phyloP scores from a whole-genome alignment of 2,113 vertebrate genomes.

The Motacilla tschutschensis region DNA sequence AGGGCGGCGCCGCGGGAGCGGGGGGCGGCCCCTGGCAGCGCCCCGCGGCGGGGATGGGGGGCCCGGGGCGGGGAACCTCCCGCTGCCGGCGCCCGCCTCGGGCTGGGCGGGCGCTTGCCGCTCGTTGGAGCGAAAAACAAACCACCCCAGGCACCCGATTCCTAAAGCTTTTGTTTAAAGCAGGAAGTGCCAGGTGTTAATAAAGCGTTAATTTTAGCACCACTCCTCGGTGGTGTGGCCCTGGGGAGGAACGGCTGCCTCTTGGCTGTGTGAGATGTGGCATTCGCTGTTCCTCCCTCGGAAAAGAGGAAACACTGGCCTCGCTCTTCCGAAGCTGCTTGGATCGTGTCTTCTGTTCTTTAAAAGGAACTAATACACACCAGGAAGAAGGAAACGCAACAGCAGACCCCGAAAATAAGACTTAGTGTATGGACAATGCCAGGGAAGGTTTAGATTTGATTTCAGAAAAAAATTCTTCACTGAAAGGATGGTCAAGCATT shows the following conservation, averaged over 20 bases:
- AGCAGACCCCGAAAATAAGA: background rate
- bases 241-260: background rate
- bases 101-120: rapidly evolving
- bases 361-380: rapidly evolving
- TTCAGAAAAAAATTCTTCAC: background rate
- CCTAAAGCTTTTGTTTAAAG: background rate
- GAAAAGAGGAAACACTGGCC: background rate
- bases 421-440: no score
- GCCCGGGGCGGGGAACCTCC: background rate
- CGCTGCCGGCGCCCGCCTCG: background rate
- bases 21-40: background rate
- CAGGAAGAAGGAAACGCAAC: background rate
- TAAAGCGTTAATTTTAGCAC: background rate
- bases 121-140: background rate
- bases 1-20: background rate
- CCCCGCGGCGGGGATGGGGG: background rate
- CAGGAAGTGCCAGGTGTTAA: background rate
- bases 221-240: background rate
- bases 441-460: background rate
- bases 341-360: background rate
- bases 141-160: rapidly evolving
- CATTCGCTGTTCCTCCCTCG: background rate
- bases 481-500: background rate
- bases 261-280: rapidly evolving
- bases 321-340: background rate